Conservation (phyloP, 2,888 invertebrate genomes). For the Calliphora vomitoria region DNA sequence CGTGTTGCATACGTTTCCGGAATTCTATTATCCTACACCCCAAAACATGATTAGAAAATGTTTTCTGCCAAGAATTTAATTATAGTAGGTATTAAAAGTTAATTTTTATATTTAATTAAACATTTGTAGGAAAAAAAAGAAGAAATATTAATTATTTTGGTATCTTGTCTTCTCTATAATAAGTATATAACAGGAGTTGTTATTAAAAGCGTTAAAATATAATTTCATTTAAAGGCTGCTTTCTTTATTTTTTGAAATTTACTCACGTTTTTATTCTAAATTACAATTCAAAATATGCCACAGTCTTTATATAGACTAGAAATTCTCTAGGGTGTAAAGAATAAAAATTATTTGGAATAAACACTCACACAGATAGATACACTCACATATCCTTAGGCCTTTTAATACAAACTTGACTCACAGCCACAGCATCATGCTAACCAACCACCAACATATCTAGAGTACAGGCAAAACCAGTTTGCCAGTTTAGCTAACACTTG, state of each 20-base stretch:
- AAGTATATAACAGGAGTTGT: neutral
- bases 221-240: conserved; percentile 17
- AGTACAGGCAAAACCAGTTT: neutral
- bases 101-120: conserved; percentile 38
- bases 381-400: conserved; percentile 49
- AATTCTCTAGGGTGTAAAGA: conserved; percentile 41
- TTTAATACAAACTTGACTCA: conserved; percentile 40
- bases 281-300: conserved; percentile 62
- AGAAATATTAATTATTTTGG: no score
- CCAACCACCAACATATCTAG: neutral
- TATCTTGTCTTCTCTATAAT: neutral
- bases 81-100: neutral
- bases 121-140: neutral
- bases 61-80: neutral
- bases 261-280: conserved; percentile 58
- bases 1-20: conserved; percentile 42
- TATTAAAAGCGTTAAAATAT: neutral
- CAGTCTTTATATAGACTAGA: neutral
- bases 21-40: neutral
- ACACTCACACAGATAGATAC: neutral
- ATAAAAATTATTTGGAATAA: neutral
- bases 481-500: conserved; percentile 17
- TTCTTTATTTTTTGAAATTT: conserved; percentile 44
- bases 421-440: neutral
- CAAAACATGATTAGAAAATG: neutral